phyloP scores from a whole-genome alignment of 2,113 vertebrate species.

The Cavia porcellus region DNA sequence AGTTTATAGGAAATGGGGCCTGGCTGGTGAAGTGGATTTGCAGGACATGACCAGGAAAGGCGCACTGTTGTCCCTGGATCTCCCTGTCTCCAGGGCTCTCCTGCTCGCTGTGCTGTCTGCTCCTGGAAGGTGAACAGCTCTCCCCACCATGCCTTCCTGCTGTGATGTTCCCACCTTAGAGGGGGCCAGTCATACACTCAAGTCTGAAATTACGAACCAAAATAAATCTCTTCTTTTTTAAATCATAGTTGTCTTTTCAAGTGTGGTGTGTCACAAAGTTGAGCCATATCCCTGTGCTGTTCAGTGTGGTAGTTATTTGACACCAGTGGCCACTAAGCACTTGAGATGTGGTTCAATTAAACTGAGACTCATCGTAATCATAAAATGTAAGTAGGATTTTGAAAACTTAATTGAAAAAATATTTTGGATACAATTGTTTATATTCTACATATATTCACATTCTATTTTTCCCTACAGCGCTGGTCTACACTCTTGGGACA shows the following conservation, averaged over 20 bases:
- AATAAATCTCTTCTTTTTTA: neutral
- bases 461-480: neutral
- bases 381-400: neutral
- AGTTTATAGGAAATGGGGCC: neutral
- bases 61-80: neutral
- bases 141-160: neutral
- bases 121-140: neutral
- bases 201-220: neutral
- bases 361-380: neutral
- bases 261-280: neutral
- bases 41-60: neutral
- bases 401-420: neutral
- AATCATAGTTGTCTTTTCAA: neutral
- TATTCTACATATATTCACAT: neutral
- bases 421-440: neutral
- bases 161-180: neutral
- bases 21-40: neutral
- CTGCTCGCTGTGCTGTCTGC: neutral
- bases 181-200: neutral
- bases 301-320: neutral
- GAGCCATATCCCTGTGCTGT: neutral
- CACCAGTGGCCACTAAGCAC: neutral
- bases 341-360: neutral
- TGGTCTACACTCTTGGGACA: neutral
- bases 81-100: neutral